phyloP scores from a whole-genome alignment of 1,140 invertebrate genomes.

The Andricus grossulariae region DNA sequence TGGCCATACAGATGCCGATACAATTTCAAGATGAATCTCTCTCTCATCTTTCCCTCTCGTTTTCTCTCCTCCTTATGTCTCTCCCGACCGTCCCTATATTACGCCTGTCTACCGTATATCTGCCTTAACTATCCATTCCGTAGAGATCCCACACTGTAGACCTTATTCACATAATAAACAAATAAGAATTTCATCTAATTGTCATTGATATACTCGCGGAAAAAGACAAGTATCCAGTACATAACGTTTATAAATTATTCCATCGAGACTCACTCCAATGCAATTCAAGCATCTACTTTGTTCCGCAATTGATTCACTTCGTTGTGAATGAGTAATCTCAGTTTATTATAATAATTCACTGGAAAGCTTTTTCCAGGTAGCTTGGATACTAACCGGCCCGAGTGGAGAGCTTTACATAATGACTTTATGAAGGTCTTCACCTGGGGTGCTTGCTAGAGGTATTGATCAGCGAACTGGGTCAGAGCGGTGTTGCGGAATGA shows the following conservation, averaged over 20 bases:
- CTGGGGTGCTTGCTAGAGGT: too few species aligned
- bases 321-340: neutral
- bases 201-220: conserved; percentile 60
- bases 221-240: conserved; percentile 15
- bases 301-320: neutral
- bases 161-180: conserved; percentile 63
- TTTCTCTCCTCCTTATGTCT: conserved; percentile 35
- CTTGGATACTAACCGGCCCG: too few species aligned
- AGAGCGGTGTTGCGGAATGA: too few species aligned
- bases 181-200: conserved; percentile 63
- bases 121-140: conserved; percentile 69
- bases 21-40: conserved; percentile 76
- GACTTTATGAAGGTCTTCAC: too few species aligned
- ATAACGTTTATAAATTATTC: conserved; percentile 29
- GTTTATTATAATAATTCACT: neutral
- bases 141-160: conserved; percentile 56
- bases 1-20: conserved; percentile 76
- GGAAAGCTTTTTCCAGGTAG: too few species aligned
- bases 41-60: conserved; percentile 48
- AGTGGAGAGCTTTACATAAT: too few species aligned
- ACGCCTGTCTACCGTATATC: conserved; percentile 71
- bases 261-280: conserved; percentile 6
- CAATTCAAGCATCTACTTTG: neutral
- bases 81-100: conserved; percentile 66
- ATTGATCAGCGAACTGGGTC: too few species aligned